Base-by-base conservation (phyloP, 30 jellyfish, hydroid and myxozoan genomes). In the Haliclystus octoradiatus region DNA sequence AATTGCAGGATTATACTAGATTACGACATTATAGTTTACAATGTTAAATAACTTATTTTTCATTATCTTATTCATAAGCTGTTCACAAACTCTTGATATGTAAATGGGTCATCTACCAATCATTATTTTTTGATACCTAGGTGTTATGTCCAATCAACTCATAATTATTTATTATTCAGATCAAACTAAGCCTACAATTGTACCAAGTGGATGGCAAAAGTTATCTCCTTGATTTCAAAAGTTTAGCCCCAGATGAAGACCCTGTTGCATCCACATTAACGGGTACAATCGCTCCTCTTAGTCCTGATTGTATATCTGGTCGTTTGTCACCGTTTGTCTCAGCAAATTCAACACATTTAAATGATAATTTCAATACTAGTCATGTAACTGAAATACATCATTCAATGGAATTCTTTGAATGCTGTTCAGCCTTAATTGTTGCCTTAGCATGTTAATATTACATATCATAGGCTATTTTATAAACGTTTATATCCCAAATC, bases 181-280 rank as follows among this genome's bases (percentile, higher is more conserved):
- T 78, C 2, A 85, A 85, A 50, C 29, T 85, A n/a, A 75, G 65
- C 27, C 66, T 79, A 3, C 96, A 85, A 57, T 81, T 85, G 5
- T 85, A 85, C 50, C 93, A 77, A 71, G 93, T 85, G 9, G 96
- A 85, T 80, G 62, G 81, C 81, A 76, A 78, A 29, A 79, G 96
- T 53, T 85, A 50, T 61, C 63, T 85, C 7, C 70, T 85, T 73
- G 96, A 85, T 63, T 85, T 85, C 81, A 85, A 85, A 50, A 85
- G 96, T 71, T 76, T 85, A 33, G 78, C 96, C 7, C 75, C 96
- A 0, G 96, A 85, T 26, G 93, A 78, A 28, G 96, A 85, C 28
- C n/a, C n/a, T n/a, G n/a, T n/a, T n/a, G n/a, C n/a, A n/a, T n/a
- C n/a, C n/a, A 62, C 23, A 23, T 40, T 63, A 1, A 66, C 78